Conservation (phyloP, 2,113 vertebrate species). For the Vireo altiloquus region DNA sequence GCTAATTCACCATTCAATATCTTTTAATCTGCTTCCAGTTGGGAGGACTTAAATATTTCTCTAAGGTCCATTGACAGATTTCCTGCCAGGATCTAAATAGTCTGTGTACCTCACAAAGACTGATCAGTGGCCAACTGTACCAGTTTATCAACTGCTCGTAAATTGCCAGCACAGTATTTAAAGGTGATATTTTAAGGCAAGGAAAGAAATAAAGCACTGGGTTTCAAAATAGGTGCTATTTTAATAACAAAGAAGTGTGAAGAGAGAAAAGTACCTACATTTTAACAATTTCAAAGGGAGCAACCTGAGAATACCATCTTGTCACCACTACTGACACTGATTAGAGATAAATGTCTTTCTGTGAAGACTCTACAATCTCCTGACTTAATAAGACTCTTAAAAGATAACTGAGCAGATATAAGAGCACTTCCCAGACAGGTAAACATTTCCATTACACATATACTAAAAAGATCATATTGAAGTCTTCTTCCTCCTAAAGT, state of each 20-base stretch:
- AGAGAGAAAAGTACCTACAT: neutral
- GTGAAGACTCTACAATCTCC: neutral
- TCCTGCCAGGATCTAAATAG: neutral
- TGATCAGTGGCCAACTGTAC: neutral
- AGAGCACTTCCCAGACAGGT: neutral
- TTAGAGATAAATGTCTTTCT: neutral
- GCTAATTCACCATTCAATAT: constrained; percentile 5
- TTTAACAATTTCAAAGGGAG: neutral
- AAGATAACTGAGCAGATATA: neutral
- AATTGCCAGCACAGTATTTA: neutral
- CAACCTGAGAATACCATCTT: neutral
- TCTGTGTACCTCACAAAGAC: neutral
- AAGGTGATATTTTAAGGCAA: neutral
- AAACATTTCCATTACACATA: neutral
- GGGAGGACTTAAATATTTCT: neutral
- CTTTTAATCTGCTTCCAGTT: constrained; percentile 39
- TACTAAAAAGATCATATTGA: neutral
- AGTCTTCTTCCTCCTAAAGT: neutral
- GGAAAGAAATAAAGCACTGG: neutral
- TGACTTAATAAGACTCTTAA: neutral
- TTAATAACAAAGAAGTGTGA: neutral
- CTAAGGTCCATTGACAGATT: neutral
- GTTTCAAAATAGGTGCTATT: neutral
- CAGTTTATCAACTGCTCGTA: neutral
- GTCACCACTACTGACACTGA: neutral